phyloP scores from a whole-genome alignment of 2,113 vertebrate species.

The Lanius ludovicianus region DNA sequence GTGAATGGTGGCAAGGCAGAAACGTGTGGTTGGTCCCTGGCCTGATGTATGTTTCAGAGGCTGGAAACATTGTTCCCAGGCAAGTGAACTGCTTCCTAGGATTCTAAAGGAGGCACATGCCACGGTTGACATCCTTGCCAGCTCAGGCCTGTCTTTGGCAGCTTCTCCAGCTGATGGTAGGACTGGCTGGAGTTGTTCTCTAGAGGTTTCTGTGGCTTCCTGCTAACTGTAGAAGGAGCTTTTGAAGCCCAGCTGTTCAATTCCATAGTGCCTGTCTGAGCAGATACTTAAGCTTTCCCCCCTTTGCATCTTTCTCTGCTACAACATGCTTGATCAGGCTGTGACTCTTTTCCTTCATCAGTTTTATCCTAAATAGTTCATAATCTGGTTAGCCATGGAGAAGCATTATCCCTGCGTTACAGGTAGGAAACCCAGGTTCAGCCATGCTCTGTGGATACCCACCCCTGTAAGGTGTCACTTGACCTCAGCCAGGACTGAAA shows the following conservation, averaged over 20 bases:
- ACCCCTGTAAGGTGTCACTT: neutral
- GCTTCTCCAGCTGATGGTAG: neutral
- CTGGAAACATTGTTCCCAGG: rapidly evolving
- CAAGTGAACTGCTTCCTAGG: neutral
- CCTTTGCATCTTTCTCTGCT: neutral
- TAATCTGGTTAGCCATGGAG: neutral
- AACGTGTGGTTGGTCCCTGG: rapidly evolving
- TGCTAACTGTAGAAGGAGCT: neutral
- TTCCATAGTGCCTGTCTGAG: neutral
- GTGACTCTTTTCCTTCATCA: neutral
- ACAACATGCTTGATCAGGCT: neutral
- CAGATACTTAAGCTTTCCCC: neutral
- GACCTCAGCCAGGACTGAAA: neutral
- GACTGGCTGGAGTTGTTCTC: neutral
- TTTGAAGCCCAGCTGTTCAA: neutral
- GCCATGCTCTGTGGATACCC: neutral
- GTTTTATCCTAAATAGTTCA: neutral
- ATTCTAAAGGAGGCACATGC: neutral
- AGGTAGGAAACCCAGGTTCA: neutral
- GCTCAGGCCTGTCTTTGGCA: neutral
- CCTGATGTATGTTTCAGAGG: neutral
- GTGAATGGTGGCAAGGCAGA: neutral
- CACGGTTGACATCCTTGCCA: neutral
- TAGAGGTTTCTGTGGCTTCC: neutral
- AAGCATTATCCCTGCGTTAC: neutral